Evolutionary conservation across 2,113 vertebrate species (phyloP), one percentile per base, ranked within the genome.

Genomic region (Globicephala melas): DNA sequence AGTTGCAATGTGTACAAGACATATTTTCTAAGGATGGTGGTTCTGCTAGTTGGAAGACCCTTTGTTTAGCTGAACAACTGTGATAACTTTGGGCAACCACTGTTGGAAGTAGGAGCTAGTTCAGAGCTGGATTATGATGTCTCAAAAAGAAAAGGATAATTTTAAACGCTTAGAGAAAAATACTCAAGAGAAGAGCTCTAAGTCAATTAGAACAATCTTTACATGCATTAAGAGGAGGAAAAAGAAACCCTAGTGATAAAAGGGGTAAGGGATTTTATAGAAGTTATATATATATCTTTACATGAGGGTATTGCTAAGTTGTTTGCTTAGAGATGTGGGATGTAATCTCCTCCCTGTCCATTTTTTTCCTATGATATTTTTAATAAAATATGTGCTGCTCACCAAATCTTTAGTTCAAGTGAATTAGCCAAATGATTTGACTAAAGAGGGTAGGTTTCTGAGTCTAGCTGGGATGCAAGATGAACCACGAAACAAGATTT

Each of bases 401-500:
- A 90, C 38, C 20, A 83, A 87, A 90, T 11, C 21, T 55, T 38
- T 82, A 68, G 26, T 38, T 4, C 36, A 83, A 74, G 47, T 44
- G n/a, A 94, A 83, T 91, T 73, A 91, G 38, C 89, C 68, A 68
- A 80, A 89, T 15, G 20, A 47, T 94, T 92, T 86, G 53, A 18
- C 53, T 58, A 60, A 76, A 65, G 38, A 73, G 62, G 21, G 50
- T 33, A 36, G 7, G 8, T 68, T 89, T 92, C 60, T 81, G 28
- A 58, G 86, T 82, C 38, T 55, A 67, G 41, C 18, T 73, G 28
- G 73, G 36, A 76, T 82, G 4, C 38, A 73, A 65, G 38, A 71
- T 47, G 23, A 89, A 60, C 47, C 15, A 38, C 20, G 12, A 38
- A 68, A 70, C 20, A 60, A 2, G 9, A 84, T 18, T 20, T 60